Percentiles rank a stretch among this genome's conserved stretches.
These are phyloP conservation scores for Phyllotreta cruciferae DNA, from an alignment of 2,888 invertebrate species.

Conservation along the genomic window DNA sequence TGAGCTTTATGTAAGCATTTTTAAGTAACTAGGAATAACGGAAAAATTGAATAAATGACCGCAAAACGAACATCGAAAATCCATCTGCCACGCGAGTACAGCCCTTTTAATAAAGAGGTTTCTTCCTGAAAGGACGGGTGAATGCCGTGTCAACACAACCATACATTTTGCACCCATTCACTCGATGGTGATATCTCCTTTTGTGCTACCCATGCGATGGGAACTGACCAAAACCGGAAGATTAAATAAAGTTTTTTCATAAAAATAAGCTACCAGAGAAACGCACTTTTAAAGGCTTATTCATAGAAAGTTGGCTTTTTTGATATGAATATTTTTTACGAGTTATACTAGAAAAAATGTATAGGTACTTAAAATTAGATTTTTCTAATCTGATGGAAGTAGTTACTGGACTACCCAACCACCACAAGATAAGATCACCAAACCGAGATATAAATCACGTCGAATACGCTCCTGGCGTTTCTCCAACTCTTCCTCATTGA, in stretches of 20 bases:
- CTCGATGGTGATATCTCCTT: conserved; percentile 33
- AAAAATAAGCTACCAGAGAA: too few relatives aligned
- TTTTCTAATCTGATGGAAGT: not conserved
- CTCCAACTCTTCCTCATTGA: conserved; percentile 48
- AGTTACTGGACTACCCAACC: not conserved
- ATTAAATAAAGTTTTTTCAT: too few relatives aligned
- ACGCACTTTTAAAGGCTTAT: too few relatives aligned
- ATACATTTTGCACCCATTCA: conserved; percentile 29
- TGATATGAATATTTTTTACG: too few relatives aligned
- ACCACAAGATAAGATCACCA: not conserved
- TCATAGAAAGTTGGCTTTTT: too few relatives aligned
- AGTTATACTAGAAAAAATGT: too few relatives aligned
- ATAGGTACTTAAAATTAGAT: not conserved
- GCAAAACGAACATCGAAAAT: too few relatives aligned
- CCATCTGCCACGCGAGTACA: too few relatives aligned
- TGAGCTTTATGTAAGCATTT: too few relatives aligned
- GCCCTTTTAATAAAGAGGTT: conserved; percentile 19
- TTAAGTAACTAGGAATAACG: too few relatives aligned
- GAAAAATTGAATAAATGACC: too few relatives aligned
- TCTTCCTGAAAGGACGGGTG: conserved; percentile 49
- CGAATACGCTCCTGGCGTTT: conserved; percentile 47
- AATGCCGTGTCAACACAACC: conserved; percentile 50
- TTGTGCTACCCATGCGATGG: conserved; percentile 1
- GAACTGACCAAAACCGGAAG: too few relatives aligned
- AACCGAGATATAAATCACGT: not conserved